Base-by-base conservation (phyloP, 2,888 invertebrate genomes). In the Xylota segnis region DNA sequence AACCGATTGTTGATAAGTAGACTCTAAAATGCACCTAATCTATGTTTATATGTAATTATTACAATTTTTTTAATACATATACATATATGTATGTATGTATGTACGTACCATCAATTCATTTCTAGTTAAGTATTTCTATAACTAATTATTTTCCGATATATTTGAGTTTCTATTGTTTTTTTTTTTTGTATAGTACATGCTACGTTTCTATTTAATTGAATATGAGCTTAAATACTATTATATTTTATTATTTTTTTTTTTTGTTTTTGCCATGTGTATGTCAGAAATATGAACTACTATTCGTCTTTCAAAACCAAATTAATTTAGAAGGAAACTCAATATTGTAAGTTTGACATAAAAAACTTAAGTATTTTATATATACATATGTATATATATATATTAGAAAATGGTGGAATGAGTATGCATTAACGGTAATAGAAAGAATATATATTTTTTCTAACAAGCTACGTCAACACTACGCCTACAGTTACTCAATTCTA, bases 391-490 rank as follows among this genome's bases (percentile, higher is more conserved):
- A 10, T 40, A 4, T 52, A 1, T 52, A 12, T 52, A 4, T 12
- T 52, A 27, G 12, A 52, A 27, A 52, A 52, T 52, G 50, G 27
- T 52, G 50, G 50, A 50, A 50, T 23, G 50, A 23, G 23, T 50
- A 23, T 50, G 18, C 10, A 5, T 18, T 37, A 4, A 12, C 3
- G 50, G 16, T 9, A 45, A 45, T 45, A 16, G 45, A 45, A 45
- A 45, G 14, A 5, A 14, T 1, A 45, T n/a, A 52, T 6, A 18
- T 27, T 12, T 12, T 23, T 18, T 27, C 0, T 9, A 4, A 27
- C 27, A 18, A 52, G 45, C 45, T 45, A 45, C 45, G 45, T 45
- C 45, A 7, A 18, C 7, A 18, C 40, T 16, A 12, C n/a, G n/a
- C n/a, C 45, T 43, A 45, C 45, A 45, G 7, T 7, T 45, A 45